phyloP scores from a whole-genome alignment of 1,140 invertebrate species.

The roundworm (Caenorhabditis elegans) region WBcel235 BX284606.5:2474501-2475000 shows the following conservation, averaged over 20 bases:
- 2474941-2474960: slow-evolving; percentile 51
- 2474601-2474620: neutral
- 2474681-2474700: slow-evolving; percentile 13
- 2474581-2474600: neutral
- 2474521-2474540: slow-evolving; percentile 30
- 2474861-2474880: neutral
- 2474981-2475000: slow-evolving; percentile 45
- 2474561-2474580: neutral
- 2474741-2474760: slow-evolving; percentile 4
- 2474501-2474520: slow-evolving; percentile 32
- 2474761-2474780: too few relatives aligned
- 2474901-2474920: slow-evolving; percentile 6
- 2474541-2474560: neutral
- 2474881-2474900: slow-evolving; percentile 24
- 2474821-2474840: slow-evolving; percentile 25
- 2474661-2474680: neutral
- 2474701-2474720: slow-evolving; percentile 17
- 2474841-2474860: neutral
- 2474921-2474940: slow-evolving; percentile 34
- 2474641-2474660: slow-evolving; percentile 22
- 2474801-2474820: slow-evolving; percentile 38
- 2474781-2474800: too few relatives aligned
- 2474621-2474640: neutral
- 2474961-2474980: slow-evolving; percentile 40
- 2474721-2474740: slow-evolving; percentile 28